Conservation (phyloP, 2,797 vertebrate genomes). For the Pangasius krempfi region DNA sequence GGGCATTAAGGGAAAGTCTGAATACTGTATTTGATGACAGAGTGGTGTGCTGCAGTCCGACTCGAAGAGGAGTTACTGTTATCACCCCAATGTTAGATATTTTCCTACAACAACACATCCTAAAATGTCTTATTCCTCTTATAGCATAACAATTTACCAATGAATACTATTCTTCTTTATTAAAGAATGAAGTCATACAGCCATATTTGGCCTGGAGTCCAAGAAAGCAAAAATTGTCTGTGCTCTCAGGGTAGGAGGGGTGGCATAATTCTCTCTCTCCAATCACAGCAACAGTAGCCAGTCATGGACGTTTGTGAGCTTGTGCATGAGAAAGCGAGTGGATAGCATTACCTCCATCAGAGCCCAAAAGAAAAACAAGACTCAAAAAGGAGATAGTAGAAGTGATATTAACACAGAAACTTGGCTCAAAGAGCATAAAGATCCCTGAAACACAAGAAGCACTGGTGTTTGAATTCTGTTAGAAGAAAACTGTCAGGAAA, state of each 20-base stretch:
- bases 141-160: neutral
- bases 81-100: neutral
- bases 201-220: neutral
- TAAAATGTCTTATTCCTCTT: neutral
- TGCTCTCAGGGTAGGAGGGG: neutral
- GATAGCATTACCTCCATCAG: neutral
- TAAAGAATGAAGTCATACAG: neutral
- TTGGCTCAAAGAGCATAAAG: neutral
- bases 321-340: neutral
- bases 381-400: neutral
- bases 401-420: neutral
- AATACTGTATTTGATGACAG: neutral
- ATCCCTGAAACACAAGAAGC: neutral
- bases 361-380: neutral
- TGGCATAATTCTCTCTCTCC: neutral
- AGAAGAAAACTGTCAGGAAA: constrained; percentile 3
- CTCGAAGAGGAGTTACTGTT: neutral
- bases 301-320: neutral
- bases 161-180: neutral
- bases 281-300: neutral
- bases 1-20: neutral
- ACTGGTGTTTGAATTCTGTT: neutral
- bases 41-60: neutral
- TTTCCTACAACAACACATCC: neutral
- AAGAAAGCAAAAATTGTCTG: neutral